Conservation (phyloP, 2,113 vertebrate species). For the Takifugu flavidus region DNA sequence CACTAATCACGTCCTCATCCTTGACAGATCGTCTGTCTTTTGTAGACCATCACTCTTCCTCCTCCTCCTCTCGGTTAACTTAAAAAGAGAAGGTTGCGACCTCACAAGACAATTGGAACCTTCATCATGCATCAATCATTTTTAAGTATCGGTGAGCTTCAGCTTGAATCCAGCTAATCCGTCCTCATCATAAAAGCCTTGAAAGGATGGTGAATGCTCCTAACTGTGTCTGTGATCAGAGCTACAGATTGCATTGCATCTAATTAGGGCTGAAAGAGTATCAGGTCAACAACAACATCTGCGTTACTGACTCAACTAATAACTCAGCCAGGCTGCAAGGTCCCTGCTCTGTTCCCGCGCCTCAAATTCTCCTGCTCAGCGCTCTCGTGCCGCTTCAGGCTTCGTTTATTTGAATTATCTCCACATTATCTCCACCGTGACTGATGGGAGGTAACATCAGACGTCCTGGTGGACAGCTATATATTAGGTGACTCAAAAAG, state of each 20-base stretch:
- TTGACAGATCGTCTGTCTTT: conserved; percentile 35
- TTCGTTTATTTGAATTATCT: neutral
- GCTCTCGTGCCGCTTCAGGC: neutral
- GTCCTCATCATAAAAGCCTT: too few relatives aligned
- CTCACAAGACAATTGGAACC: conserved; percentile 11
- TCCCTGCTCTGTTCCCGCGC: neutral
- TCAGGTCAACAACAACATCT: conserved; percentile 14
- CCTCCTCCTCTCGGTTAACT: neutral
- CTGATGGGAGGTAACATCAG: neutral
- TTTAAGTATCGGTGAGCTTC: conserved; percentile 13
- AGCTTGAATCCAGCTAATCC: neutral
- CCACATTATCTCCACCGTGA: neutral
- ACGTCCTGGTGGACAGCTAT: neutral
- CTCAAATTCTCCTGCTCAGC: conserved; percentile 10
- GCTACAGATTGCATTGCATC: conserved; percentile 1
- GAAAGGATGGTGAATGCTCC: neutral
- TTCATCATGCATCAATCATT: conserved; percentile 11
- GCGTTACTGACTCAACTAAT: conserved; percentile 17
- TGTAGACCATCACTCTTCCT: neutral
- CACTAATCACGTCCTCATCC: conserved; percentile 40
- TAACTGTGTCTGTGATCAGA: conserved; percentile 15
- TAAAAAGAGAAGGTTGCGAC: conserved; percentile 12
- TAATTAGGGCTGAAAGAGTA: conserved; percentile 2
- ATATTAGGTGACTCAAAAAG: too few relatives aligned
- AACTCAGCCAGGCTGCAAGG: conserved; percentile 1